These are phyloP conservation scores for Martes martes DNA, from an alignment of 2,113 vertebrate species.

Conservation along the genomic window DNA sequence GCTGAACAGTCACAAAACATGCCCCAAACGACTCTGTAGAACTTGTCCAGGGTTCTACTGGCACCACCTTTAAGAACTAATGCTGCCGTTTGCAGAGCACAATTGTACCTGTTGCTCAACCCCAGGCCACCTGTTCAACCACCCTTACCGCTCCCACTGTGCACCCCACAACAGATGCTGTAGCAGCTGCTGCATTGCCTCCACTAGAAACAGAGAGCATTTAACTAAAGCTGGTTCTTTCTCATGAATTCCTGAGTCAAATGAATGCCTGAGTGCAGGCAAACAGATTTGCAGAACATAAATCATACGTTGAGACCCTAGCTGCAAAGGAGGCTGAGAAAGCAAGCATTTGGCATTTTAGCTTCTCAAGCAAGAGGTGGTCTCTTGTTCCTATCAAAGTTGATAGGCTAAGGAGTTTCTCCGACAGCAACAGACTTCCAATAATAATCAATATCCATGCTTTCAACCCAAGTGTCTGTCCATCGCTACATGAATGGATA, in stretches of 20 bases:
- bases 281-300: constrained; percentile 9
- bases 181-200: constrained; percentile 15
- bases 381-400: not conserved
- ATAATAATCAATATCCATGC: not conserved
- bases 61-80: not conserved
- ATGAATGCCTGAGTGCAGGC: not conserved
- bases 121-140: not conserved
- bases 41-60: not conserved
- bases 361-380: not conserved
- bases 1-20: not conserved
- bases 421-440: not conserved
- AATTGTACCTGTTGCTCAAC: not conserved
- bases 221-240: not conserved
- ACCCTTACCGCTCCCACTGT: not conserved
- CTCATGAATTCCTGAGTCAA: constrained; percentile 19
- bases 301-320: constrained; percentile 30
- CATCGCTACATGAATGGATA: not conserved
- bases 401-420: not conserved
- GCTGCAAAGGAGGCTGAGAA: constrained; percentile 54
- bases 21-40: fast-evolving
- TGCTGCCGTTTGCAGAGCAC: not conserved
- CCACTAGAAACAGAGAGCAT: constrained; percentile 38
- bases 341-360: constrained; percentile 8
- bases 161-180: not conserved
- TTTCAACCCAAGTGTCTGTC: not conserved